Evolutionary conservation across 2,888 invertebrate species (phyloP).

Genomic region (Nebria brevicollis): DNA sequence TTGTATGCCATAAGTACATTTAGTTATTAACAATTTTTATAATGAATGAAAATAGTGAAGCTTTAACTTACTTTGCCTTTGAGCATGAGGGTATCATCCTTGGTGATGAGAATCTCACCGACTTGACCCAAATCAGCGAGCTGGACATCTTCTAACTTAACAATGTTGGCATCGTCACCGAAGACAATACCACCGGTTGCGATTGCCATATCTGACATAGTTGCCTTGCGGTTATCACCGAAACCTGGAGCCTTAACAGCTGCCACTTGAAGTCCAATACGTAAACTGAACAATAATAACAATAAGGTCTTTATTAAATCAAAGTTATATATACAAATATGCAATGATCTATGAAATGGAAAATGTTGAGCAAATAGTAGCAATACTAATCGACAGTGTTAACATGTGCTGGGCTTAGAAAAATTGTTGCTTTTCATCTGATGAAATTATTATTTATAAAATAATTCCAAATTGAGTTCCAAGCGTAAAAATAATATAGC

Average conservation of each 20-base stretch:
- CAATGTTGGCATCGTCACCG: conserved; percentile 63
- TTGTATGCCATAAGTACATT: background rate
- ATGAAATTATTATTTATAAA: conserved; percentile 7
- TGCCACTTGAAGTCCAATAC: conserved; percentile 64
- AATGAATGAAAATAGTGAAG: background rate
- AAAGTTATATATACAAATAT: background rate
- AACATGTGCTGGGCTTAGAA: background rate
- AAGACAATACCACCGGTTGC: conserved; percentile 64
- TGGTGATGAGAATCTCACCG: conserved; percentile 63
- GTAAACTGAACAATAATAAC: conserved; percentile 54
- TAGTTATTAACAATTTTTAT: background rate
- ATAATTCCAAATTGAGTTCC: background rate
- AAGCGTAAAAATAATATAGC: conserved; percentile 8
- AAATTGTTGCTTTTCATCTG: background rate
- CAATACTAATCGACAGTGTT: too few relatives aligned
- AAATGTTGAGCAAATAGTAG: too few relatives aligned
- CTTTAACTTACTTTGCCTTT: conserved; percentile 56
- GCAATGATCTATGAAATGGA: too few relatives aligned
- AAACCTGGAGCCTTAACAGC: conserved; percentile 67
- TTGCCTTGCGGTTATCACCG: conserved; percentile 65
- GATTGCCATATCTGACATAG: conserved; percentile 64
- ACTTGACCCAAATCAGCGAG: conserved; percentile 62
- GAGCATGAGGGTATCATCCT: conserved; percentile 64
- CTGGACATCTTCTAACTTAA: conserved; percentile 63
- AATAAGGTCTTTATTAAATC: background rate